phyloP scores from a whole-genome alignment of 2,113 vertebrate genomes.

The Perognathus longimembris region DNA sequence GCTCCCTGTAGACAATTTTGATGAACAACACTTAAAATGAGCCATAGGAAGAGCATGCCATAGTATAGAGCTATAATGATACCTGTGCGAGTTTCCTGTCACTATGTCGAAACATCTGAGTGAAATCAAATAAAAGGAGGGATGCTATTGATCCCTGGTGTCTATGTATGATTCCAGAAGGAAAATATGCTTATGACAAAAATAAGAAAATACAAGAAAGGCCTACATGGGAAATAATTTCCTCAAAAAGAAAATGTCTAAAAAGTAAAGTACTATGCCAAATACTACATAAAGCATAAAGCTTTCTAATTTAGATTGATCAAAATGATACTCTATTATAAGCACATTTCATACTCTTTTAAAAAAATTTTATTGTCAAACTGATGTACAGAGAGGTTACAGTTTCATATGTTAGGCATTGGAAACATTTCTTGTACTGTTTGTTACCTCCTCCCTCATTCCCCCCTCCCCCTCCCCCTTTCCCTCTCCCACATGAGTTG shows the following conservation, averaged over 20 bases:
- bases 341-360: neutral
- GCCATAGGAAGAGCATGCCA: neutral
- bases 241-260: neutral
- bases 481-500: too few species aligned
- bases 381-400: too few species aligned
- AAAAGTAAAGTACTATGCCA: neutral
- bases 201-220: neutral
- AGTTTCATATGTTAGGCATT: too few species aligned
- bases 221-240: neutral
- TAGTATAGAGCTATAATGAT: neutral
- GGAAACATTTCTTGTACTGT: too few species aligned
- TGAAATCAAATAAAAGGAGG: neutral
- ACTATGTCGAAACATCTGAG: neutral
- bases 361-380: too few species aligned
- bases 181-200: constrained; percentile 41
- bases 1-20: neutral
- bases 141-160: neutral
- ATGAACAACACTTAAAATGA: neutral
- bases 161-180: neutral
- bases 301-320: neutral
- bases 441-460: too few species aligned
- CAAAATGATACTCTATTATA: neutral
- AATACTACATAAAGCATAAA: neutral
- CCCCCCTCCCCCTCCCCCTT: too few species aligned
- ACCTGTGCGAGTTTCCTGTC: neutral